Evolutionary conservation across 2,113 vertebrate genomes (phyloP).

Genomic region (Cottus gobio): DNA sequence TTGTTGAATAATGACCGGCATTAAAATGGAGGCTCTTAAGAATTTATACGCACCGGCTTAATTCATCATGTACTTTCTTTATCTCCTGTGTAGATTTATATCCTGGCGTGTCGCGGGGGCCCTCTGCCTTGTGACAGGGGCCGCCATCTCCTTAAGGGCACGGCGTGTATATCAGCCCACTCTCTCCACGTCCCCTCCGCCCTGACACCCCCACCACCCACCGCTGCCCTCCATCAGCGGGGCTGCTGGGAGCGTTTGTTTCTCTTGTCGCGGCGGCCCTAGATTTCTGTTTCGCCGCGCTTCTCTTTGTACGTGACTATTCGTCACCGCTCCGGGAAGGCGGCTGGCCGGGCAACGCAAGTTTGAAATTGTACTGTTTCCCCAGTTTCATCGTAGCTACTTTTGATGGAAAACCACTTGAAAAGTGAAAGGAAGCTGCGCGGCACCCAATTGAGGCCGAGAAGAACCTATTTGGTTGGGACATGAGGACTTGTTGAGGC

Average conservation of each 20-base stretch:
- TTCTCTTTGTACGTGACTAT: constrained; percentile 17
- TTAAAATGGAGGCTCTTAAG: constrained; percentile 99
- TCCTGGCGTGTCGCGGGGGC: constrained; percentile 91
- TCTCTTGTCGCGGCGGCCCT: constrained; percentile 31
- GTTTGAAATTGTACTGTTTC: not conserved
- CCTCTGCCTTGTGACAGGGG: constrained; percentile 90
- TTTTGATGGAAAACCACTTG: not conserved
- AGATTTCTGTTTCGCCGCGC: not conserved
- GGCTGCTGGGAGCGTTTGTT: constrained; percentile 51
- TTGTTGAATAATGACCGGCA: constrained; percentile 99
- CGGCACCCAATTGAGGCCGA: no score
- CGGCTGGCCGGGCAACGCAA: not conserved
- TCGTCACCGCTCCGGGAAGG: not conserved
- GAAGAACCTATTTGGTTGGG: not conserved
- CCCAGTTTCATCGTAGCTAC: not conserved
- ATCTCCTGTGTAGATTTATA: constrained; percentile 99
- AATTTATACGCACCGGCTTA: constrained; percentile 98
- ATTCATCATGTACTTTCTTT: constrained; percentile 99
- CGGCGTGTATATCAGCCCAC: constrained; percentile 93
- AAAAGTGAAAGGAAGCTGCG: not conserved
- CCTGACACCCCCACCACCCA: constrained; percentile 79
- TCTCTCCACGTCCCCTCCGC: constrained; percentile 54
- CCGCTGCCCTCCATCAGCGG: constrained; percentile 89
- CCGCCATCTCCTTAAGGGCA: constrained; percentile 99
- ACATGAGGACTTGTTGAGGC: not conserved